Evolutionary conservation across 2,113 vertebrate genomes (phyloP).

Genomic region (Axis porcinus): DNA sequence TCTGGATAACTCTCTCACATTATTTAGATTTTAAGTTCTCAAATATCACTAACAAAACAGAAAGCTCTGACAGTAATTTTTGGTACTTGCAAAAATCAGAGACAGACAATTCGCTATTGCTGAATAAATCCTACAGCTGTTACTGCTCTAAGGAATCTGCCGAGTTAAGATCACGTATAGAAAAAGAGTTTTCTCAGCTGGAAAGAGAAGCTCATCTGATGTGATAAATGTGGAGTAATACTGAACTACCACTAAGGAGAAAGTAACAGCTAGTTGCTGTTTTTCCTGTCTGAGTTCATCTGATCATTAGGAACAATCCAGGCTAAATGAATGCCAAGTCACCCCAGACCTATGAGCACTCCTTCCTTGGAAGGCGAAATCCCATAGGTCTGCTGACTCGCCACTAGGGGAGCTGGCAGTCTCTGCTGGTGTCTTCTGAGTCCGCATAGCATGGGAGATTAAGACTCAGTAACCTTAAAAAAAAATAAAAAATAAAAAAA

Average conservation of each 20-base stretch:
- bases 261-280: not conserved
- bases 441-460: not conserved
- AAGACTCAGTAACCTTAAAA: not conserved
- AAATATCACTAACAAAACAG: not conserved
- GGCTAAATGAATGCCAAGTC: not conserved
- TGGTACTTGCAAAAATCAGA: not conserved
- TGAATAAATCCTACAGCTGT: not conserved
- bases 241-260: not conserved
- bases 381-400: not conserved
- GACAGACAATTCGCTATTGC: not conserved
- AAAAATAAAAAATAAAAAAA: no score
- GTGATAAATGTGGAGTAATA: not conserved
- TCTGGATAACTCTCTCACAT: not conserved
- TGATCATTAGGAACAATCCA: not conserved
- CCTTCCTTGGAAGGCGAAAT: not conserved
- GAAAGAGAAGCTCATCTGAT: not conserved
- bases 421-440: not conserved
- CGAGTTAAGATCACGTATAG: not conserved
- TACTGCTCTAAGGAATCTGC: not conserved
- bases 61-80: not conserved
- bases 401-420: not conserved
- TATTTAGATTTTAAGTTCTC: constrained; percentile 39
- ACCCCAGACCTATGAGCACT: not conserved
- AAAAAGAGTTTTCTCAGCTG: not conserved
- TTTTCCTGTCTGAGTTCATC: not conserved